Evolutionary conservation across 2,797 vertebrate genomes (phyloP), one percentile per base, ranked within the genome.

Genomic region (Orientallactaga sibirica): DNA sequence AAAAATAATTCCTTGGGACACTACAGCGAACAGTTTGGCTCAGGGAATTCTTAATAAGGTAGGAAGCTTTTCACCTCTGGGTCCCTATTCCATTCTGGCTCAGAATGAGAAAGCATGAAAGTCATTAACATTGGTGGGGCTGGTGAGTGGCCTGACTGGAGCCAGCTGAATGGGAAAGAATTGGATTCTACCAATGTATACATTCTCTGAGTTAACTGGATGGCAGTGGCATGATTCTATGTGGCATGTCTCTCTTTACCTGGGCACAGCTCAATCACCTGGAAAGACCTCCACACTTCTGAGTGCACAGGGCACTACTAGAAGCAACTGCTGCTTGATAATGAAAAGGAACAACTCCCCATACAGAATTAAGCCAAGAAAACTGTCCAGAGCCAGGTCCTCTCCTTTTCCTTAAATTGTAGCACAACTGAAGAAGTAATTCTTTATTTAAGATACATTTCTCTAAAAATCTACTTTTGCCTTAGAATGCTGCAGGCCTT

Each of bases 1-100:
- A 68, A 37, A 88, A 95, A 91, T 95, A 95, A 96, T 92, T 95
- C 71, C 87, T 95, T 55, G 24, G 79, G 84, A 92, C 86, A 91
- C 92, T 61, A 27, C 1, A 1, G 0, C 25, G 71, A 91, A 89
- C 2, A 25, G 76, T 86, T 52, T 78, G 90, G 80, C 73, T 94
- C 85, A 86, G 85, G 87, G 87, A 93, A 96, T 92, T 93, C 71
- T 41, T 92, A 92, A 92, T 68, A 70, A 52, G 64, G 52, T 58
- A 80, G 58, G n/a, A 68, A 37, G 80, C 78, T 91, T 93, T 93
- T 95, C 71, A 78, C 91, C 86, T 86, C 25, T 25, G 66, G 52
- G 62, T 71, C 68, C 27, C 70, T 48, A 61, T 78, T 93, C 87
- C 41, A 79, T 86, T 95, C 55, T 79, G 74, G 33, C 66, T 90